These are phyloP conservation scores for Adrianichthys oophorus DNA, from an alignment of 2,797 vertebrate species.

Conservation along the genomic window DNA sequence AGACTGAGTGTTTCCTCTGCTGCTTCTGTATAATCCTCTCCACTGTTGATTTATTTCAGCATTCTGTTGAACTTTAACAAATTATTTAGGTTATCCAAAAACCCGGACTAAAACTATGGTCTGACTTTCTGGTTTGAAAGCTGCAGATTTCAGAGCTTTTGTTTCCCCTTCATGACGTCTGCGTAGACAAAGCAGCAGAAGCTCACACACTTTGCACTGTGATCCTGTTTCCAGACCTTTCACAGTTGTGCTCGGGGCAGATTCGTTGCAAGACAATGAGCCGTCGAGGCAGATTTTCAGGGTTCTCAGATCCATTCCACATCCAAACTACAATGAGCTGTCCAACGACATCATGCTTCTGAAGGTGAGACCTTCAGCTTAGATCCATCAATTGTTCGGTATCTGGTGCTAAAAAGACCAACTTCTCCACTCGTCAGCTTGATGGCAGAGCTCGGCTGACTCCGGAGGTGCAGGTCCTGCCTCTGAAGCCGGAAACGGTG, in stretches of 20 bases:
- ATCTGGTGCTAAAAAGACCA: background rate
- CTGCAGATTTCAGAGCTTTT: no score
- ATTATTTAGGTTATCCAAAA: no score
- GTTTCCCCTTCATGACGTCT: no score
- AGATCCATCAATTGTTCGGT: no score
- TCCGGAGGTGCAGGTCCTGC: constrained; percentile 55
- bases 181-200: no score
- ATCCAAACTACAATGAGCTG: constrained; percentile 50
- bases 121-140: no score
- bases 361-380: constrained; percentile 43
- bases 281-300: constrained; percentile 44
- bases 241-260: constrained; percentile 60
- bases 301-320: constrained; percentile 30
- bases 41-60: no score
- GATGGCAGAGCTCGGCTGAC: constrained; percentile 44
- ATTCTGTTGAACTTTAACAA: no score
- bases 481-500: constrained; percentile 15
- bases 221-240: constrained; percentile 37
- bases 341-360: constrained; percentile 74
- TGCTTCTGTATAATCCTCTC: no score
- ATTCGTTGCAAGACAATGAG: constrained; percentile 45
- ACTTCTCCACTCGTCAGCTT: constrained; percentile 44
- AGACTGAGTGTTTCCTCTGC: no score
- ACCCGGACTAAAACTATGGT: no score
- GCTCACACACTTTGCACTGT: no score